These are phyloP conservation scores for Ailurus styani DNA, from an alignment of 2,113 vertebrate species.

Conservation along the genomic window DNA sequence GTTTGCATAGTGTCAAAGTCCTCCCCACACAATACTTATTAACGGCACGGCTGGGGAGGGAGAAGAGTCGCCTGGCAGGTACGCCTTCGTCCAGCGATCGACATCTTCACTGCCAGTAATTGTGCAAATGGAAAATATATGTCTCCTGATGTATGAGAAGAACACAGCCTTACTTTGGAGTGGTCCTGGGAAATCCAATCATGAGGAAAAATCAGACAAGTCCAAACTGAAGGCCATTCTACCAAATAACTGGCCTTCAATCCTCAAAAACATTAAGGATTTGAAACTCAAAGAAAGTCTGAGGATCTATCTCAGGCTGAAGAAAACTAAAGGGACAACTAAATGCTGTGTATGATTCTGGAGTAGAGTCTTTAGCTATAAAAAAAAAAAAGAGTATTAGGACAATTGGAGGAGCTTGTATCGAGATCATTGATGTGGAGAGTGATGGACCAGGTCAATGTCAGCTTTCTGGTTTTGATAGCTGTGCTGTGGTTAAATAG, in stretches of 20 bases:
- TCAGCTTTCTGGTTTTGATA: neutral
- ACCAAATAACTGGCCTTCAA: neutral
- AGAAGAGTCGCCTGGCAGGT: neutral
- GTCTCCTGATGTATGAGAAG: neutral
- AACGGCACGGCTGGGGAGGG: neutral
- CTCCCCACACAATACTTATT: neutral
- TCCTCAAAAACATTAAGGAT: neutral
- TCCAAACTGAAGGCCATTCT: neutral
- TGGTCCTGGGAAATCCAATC: neutral
- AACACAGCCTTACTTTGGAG: neutral
- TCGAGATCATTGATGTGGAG: neutral
- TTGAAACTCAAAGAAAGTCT: neutral
- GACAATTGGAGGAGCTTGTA: neutral
- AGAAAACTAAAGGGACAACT: neutral
- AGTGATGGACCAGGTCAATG: neutral
- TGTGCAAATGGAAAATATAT: neutral
- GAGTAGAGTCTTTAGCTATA: neutral
- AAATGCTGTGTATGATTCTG: neutral
- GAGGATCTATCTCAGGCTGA: neutral
- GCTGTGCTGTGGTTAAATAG: neutral
- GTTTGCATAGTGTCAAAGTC: neutral
- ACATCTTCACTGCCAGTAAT: neutral
- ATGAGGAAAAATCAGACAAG: neutral
- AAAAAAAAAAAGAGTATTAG: neutral
- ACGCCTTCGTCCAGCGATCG: neutral